Evolutionary conservation across 2,888 invertebrate genomes (phyloP), one percentile per base, ranked within the genome.

Genomic region (Agrochola lota): DNA sequence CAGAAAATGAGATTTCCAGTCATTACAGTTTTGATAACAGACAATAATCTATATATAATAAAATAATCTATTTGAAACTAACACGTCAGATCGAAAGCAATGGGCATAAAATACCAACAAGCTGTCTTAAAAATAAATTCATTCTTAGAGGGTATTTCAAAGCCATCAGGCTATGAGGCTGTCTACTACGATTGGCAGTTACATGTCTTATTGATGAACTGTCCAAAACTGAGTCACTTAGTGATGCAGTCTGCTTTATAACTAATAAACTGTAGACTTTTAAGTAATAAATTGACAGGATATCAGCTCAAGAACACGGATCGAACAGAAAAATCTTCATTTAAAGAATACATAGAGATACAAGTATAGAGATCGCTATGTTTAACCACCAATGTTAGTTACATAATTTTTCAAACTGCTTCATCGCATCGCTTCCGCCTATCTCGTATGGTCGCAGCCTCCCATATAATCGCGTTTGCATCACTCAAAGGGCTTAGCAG

Each of bases 401-500:
- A 23, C 52, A 55, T n/a, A 57, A 57, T 57, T 12, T 12, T n/a
- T 26, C 12, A 17, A 17, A 30, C 17, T 59, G n/a, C 26, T 26
- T 30, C 59, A 20, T n/a, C 35, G 26, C 17, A 3, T 17, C 83
- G 71, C 77, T 71, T 15, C 60, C 12, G 30, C 26, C 23, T 55
- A 20, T 20, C 17, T 20, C 69, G 5, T 52, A 66, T 7, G 8
- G 8, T 20, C 26, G 2, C 40, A 35, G 46, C 62, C 52, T 43
- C 23, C 20, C 20, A 15, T 8, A 12, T 86, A 84, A 84, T 84
- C 70, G 35, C 69, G 70, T 84, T 84, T 86, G 72, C 84, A 79
- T 79, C 84, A 72, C 86, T 84, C 74, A 84, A 84, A 86, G 80
- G 71, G 66, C 26, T 87, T 70, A 70, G 70, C 26, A 52, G 66